Evolutionary conservation across 2,888 invertebrate species (phyloP), one percentile per base, ranked within the genome.

Genomic region (Acanthopleura granulata): DNA sequence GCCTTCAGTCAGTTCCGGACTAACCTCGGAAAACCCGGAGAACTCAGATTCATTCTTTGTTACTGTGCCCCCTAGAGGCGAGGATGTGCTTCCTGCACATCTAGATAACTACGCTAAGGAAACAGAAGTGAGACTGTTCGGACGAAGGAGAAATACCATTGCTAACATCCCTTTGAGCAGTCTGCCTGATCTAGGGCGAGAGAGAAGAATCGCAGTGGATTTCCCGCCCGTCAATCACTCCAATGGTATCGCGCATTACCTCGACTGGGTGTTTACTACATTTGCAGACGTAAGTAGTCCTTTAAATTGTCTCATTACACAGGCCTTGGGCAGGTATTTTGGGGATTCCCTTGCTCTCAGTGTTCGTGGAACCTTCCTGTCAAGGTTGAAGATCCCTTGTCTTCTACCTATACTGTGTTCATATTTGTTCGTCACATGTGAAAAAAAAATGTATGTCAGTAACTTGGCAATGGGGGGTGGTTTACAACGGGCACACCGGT

Each of bases 211-310:
- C 40, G 9, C 4, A 6, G 9, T 40, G 4, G 40, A 40, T 40
- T 40, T 40, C 4, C 40, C 40, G 40, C 40, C 40, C 9, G 40
- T 40, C 40, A 40, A 40, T 40, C 40, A 40, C 40, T 6, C 25
- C 29, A 79, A 77, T 40, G 79, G 82, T 6, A 74, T 80, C 14
- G 76, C 80, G 49, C 69, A 75, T 16, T 80, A 80, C 51, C 69
- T 82, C 62, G 66, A 69, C 27, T 82, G 82, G 82, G 73, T 80
- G 15, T 78, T 77, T 40, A 79, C 82, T 50, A 79, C 78, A 72
- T 80, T 79, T 79, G 78, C 79, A 70, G 77, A 80, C 74, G 80
- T 77, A 75, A 75, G 78, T 78, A 27, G 1, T 6, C 29, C 6
- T 66, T 25, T 57, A 57, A 57, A 9, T 40, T 40, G 40, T 40